phyloP scores from a whole-genome alignment of 2,113 vertebrate genomes.

The Odocoileus virginianus region DNA sequence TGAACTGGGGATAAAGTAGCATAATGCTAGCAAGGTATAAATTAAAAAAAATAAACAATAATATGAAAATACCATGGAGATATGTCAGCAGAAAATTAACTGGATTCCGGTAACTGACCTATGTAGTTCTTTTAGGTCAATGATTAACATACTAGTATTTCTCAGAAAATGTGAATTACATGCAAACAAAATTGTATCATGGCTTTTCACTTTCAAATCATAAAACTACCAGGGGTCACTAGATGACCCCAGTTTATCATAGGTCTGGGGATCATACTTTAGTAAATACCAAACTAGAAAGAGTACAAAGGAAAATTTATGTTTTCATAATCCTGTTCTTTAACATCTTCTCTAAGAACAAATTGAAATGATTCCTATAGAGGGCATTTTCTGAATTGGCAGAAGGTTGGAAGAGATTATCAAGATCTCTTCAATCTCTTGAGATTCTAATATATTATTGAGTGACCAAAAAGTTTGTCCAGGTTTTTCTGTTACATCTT shows the following conservation, averaged over 20 bases:
- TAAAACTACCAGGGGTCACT: background rate
- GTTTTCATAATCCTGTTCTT: background rate
- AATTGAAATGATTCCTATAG: background rate
- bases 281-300: conserved; percentile 20
- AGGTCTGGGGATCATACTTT: background rate
- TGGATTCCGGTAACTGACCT: background rate
- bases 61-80: background rate
- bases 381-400: conserved; percentile 8
- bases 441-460: conserved; percentile 20
- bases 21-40: background rate
- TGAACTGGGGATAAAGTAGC: conserved; percentile 6
- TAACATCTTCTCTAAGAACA: conserved; percentile 19
- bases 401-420: background rate
- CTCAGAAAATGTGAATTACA: conserved; percentile 6
- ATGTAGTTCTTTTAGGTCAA: background rate
- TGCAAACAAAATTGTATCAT: background rate
- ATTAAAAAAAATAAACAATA: background rate
- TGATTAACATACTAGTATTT: background rate
- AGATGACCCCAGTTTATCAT: background rate
- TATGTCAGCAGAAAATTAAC: background rate
- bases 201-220: conserved; percentile 17
- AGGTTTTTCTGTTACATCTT: background rate
- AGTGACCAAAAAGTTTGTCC: background rate
- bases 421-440: background rate
- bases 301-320: background rate